phyloP scores from a whole-genome alignment of 2,113 vertebrate species.

The Opisthocomus hoazin region DNA sequence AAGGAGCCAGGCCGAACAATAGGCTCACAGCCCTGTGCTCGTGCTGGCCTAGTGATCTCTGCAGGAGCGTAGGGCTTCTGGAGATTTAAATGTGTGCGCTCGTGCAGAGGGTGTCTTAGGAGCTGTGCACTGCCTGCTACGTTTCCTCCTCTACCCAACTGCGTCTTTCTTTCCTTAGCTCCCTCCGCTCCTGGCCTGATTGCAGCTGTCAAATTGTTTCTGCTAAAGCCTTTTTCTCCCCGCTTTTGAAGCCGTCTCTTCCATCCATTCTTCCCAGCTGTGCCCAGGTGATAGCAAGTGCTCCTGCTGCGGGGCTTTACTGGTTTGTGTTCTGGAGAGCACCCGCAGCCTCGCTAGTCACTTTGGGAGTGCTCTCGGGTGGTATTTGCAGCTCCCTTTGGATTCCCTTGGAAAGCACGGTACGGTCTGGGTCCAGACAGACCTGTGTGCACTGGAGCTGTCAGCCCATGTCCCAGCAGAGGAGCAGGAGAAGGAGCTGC shows the following conservation, averaged over 20 bases:
- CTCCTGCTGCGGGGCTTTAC: not conserved
- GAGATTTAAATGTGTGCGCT: not conserved
- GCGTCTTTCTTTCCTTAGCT: not conserved
- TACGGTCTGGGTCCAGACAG: not conserved
- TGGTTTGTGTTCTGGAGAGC: not conserved
- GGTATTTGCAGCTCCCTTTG: not conserved
- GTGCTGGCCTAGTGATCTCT: not conserved
- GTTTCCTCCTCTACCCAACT: not conserved
- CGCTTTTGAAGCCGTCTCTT: not conserved
- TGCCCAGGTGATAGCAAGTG: not conserved
- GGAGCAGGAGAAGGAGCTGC: not conserved
- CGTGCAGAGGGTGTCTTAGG: not conserved
- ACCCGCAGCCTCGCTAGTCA: not conserved
- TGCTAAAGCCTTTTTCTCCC: not conserved
- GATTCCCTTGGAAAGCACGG: not conserved
- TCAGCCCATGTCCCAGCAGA: not conserved
- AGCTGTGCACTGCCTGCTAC: not conserved
- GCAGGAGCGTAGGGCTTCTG: not conserved
- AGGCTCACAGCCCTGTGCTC: not conserved
- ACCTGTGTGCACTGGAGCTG: not conserved
- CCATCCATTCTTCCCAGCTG: not conserved
- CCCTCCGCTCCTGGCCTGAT: not conserved
- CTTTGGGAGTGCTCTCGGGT: not conserved
- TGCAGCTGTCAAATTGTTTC: not conserved
- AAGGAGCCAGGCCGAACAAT: not conserved